Conservation (phyloP, 2,888 invertebrate species). For the Brachyptera putata region DNA sequence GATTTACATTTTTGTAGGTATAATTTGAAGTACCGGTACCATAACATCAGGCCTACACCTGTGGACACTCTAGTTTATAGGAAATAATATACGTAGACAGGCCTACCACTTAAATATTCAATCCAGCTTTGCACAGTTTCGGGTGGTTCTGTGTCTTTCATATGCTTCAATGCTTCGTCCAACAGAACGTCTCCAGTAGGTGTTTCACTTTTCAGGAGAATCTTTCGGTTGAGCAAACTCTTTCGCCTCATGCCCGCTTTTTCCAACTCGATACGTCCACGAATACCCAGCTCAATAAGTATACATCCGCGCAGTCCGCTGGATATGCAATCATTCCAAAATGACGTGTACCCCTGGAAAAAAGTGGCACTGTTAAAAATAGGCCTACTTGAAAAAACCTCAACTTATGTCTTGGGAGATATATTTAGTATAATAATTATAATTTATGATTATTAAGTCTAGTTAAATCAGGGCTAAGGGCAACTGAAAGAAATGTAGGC, state of each 20-base stretch:
- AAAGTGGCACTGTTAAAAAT: no score
- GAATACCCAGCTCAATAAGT: conserved; percentile 90
- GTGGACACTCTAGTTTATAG: no score
- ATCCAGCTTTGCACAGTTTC: conserved; percentile 99
- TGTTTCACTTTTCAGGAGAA: conserved; percentile 78
- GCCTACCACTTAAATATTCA: conserved; percentile 98
- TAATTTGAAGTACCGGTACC: no score
- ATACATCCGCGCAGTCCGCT: conserved; percentile 98
- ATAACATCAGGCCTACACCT: no score
- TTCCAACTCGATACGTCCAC: conserved; percentile 94
- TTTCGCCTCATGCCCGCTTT: conserved; percentile 94
- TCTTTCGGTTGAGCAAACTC: conserved; percentile 81
- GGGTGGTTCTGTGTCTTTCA: conserved; percentile 96
- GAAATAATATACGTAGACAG: no score
- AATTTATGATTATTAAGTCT: no score
- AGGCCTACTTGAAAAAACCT: no score
- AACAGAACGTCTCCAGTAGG: conserved; percentile 96
- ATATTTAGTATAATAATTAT: no score
- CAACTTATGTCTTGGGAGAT: no score
- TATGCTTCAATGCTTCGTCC: conserved; percentile 92
- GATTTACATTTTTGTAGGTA: no score
- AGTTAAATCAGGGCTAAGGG: no score
- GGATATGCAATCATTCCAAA: conserved; percentile 99
- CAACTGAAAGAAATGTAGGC: no score
- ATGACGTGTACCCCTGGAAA: conserved; percentile 93